A percentile compares a stretch with the other conserved stretches of the same genome.
Conservation (phyloP, 2,797 vertebrate species). For the Paedocypris micromegethes region DNA sequence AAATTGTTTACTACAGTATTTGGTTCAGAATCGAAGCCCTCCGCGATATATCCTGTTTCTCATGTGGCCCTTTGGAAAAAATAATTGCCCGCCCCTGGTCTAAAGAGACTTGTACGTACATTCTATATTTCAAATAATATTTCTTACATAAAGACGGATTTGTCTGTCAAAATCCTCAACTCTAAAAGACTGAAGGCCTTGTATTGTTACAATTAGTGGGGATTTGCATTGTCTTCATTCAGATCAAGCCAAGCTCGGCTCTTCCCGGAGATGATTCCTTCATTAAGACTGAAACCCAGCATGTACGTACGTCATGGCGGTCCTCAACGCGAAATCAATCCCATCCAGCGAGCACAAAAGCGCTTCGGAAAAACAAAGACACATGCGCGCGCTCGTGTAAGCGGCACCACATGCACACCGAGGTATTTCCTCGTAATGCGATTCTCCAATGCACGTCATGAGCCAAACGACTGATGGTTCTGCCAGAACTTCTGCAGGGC, state of each 20-base stretch:
- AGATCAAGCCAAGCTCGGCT: conserved; percentile 4
- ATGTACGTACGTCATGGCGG: conserved; percentile 5
- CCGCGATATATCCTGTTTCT: no score
- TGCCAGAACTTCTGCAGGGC: conserved; percentile 39
- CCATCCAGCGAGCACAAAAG: conserved; percentile 6
- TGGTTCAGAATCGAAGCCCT: no score
- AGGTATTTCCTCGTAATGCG: conserved; percentile 37
- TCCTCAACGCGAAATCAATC: conserved; percentile 30
- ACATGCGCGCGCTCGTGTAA: conserved; percentile 27
- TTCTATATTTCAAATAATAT: no score
- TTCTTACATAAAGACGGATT: no score
- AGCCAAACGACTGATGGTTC: conserved; percentile 21
- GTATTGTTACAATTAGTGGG: background rate
- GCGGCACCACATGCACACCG: conserved; percentile 26
- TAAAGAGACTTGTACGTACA: no score
- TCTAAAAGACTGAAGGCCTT: no score
- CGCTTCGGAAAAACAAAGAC: conserved; percentile 23
- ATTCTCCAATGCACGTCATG: conserved; percentile 22
- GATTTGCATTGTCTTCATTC: background rate
- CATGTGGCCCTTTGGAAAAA: no score
- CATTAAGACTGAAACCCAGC: no score
- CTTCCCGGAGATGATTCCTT: background rate
- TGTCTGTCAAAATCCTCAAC: no score
- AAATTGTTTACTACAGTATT: no score
- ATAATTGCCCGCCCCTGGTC: no score